Base-by-base conservation (phyloP, 2,888 invertebrate species). In the Harmothoe impar region DNA sequence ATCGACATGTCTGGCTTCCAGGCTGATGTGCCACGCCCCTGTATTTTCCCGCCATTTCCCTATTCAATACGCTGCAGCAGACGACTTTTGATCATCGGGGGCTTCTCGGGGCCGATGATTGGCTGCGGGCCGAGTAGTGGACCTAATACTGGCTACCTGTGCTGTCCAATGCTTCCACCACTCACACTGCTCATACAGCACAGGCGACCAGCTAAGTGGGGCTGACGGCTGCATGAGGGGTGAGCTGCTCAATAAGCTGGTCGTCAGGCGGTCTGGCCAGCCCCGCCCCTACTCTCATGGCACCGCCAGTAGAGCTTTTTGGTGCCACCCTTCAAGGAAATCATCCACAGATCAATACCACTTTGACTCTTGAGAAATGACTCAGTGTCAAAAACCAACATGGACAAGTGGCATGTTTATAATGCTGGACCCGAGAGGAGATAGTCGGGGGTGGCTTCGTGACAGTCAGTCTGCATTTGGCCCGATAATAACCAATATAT, bases 281-380 rank as follows among this genome's bases (percentile, higher is more conserved):
- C 20, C 62, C 62, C 62, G 15, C 62, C 62, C 62, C 62, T n/a
- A 62, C 62, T n/a, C 62, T 62, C n/a, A 62, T n/a, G n/a, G n/a
- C 62, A 62, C 23, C 20, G 20, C 62, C 62, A 62, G 15, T n/a
- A 20, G 62, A 20, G 62, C 62, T n/a, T 62, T 62, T 62, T 62
- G 62, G 62, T 62, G 20, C n/a, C 62, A n/a, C 62, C 15, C 20
- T 62, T 20, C 62, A 62, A 62, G 20, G 62, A 62, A 62, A 62
- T 62, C 62, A 62, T 62, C 62, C n/a, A 62, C 62, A 62, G 62
- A 62, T 62, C 62, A n/a, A 62, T 62, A 62, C 62, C 62, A 62
- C 62, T 62, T 5, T n/a, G 62, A 62, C 62, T n/a, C 62, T 17
- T 62, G 62, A 62, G 62, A 15, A 62, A 62, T n/a, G 20, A 62